These are phyloP conservation scores for Pedionomus torquatus DNA, from an alignment of 2,113 vertebrate species.

Conservation along the genomic window DNA sequence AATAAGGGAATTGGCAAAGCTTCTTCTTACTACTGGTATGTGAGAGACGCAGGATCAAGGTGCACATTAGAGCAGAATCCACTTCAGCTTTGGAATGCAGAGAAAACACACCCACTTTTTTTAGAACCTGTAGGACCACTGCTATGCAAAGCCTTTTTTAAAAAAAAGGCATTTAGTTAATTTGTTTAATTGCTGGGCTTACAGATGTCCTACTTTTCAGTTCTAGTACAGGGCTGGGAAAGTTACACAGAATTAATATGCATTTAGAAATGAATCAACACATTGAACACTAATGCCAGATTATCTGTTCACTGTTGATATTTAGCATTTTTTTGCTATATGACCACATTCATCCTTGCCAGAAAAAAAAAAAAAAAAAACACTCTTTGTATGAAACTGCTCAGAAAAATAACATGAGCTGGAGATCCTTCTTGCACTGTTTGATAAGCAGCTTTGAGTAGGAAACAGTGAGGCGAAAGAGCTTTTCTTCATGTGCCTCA, in stretches of 20 bases:
- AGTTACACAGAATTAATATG: not conserved
- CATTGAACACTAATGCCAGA: not conserved
- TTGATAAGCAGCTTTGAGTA: not conserved
- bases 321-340: not conserved
- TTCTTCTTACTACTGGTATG: not conserved
- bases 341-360: not conserved
- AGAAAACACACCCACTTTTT: not conserved
- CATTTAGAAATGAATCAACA: not conserved
- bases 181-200: not conserved
- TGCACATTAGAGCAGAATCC: not conserved
- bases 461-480: not conserved
- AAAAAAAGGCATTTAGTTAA: not conserved
- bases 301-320: not conserved
- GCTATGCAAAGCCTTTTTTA: not conserved
- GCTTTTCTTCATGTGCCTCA: not conserved
- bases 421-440: not conserved
- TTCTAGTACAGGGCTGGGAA: not conserved
- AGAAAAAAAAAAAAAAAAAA: not conserved
- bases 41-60: fast-evolving
- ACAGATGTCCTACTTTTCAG: not conserved
- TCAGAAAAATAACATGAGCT: not conserved
- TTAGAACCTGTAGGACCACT: not conserved
- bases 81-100: not conserved
- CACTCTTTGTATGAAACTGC: not conserved
- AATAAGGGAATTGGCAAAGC: not conserved